Evolutionary conservation across 2,113 vertebrate species (phyloP), one percentile per base, ranked within the genome.

Genomic region (Lophius piscatorius): DNA sequence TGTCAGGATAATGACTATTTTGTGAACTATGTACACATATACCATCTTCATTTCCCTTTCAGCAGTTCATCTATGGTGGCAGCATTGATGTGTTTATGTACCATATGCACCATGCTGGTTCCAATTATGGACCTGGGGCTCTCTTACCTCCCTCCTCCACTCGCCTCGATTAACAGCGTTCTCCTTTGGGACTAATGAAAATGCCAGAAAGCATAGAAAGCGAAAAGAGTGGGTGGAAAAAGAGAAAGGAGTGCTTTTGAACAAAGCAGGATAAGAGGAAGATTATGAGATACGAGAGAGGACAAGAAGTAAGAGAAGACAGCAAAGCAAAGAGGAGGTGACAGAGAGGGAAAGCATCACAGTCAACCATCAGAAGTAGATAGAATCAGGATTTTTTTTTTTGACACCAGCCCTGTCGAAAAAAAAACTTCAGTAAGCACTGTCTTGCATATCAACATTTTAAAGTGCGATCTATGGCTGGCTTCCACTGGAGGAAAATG

Each of bases 151-250:
- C 74, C 50, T 80, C 78, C 67, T 78, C 70, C n/a, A 16, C 63
- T 69, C 14, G 1, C 57, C 34, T 35, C 69, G 50, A 86, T 87
- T 85, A 89, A 67, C 80, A 74, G 60, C 70, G 56, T 70, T 78
- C 70, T 75, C 68, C 64, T 81, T 69, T 83, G 81, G 83, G 42
- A 71, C 79, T 84, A 85, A 86, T 88, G 81, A 82, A 82, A 74
- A 78, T 48, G 35, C 21, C 69, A 64, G 65, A 76, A 60, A 76
- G 62, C 59, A 72, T 40, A 67, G 49, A 50, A 47, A 66, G 58
- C 74, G 64, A 73, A 70, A 33, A 55, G 46, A 69, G 50, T 9
- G 22, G 7, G 60, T 33, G 54, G n/a, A 34, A n/a, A 41, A 46
- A 24, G 48, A 6, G 48, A 28, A 39, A 55, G 47, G 24, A 39